Base-by-base conservation (phyloP, 2,888 invertebrate genomes). In the Meiosimyza decipiens region DNA sequence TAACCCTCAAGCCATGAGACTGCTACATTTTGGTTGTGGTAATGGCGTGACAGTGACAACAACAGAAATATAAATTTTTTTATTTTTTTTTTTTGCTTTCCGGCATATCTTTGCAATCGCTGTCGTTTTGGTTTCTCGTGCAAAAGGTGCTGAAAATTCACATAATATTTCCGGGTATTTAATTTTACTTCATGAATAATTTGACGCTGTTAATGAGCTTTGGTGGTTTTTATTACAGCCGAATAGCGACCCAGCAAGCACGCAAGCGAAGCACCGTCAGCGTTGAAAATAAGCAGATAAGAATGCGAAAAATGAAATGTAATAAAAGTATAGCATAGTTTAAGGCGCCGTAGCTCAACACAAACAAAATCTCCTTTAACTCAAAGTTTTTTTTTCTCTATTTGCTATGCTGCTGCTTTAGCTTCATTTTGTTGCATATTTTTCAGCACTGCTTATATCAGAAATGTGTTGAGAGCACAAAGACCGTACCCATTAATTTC, bases 151-250 rank as follows among this genome's bases (percentile, higher is more conserved):
- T 69, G 59, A 70, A 74, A 75, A 64, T 72, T 54, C 67, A 57
- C 67, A 79, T 78, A 78, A 78, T 77, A 79, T 79, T 78, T 80
- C 78, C 79, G 77, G 76, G 75, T 79, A 76, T 77, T 77, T 80
- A 78, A 77, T 80, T 79, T 79, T 76, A 75, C 77, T 78, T 80
- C 79, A 78, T 79, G 79, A 80, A 79, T 79, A 80, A 80, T 80
- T 79, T 79, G 76, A 75, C 75, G 78, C 78, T 69, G 76, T 77
- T 79, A 80, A 80, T 78, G 78, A 80, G 77, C 62, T 70, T 51
- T 57, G 12, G 49, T 50, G 68, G 59, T 49, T 16, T 47, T 59
- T 49, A 11, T 49, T 59, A 18, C 16, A 40, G 40, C 40, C 9
- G 40, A 1, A 40, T n/a, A n/a, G 12, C 18, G 49, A 3, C n/a